Percentiles rank a stretch among this genome's conserved stretches.
phyloP scores from a whole-genome alignment of 2,113 vertebrate species.

The Peromyscus leucopus region DNA sequence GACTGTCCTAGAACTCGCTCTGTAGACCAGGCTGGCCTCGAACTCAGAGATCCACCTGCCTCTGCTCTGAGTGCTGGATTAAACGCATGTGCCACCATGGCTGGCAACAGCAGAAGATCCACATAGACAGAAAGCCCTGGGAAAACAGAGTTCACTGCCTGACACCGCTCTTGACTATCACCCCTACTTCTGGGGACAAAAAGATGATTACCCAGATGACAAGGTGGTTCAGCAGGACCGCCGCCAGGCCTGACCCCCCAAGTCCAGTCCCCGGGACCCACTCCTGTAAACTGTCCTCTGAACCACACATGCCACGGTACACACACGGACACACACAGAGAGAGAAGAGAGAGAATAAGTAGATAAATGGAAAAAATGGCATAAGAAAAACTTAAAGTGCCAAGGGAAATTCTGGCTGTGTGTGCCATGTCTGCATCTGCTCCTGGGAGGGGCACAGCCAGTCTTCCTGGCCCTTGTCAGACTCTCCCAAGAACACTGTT shows the following conservation, averaged over 20 bases:
- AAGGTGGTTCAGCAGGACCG: not conserved
- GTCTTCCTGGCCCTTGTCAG: conserved; percentile 14
- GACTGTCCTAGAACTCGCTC: not conserved
- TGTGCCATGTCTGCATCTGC: conserved; percentile 19
- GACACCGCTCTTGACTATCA: not conserved
- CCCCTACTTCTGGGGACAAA: not conserved
- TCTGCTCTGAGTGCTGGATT: not conserved
- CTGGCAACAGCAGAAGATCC: not conserved
- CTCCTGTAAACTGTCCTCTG: not conserved
- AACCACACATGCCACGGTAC: not conserved
- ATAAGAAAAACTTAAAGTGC: not conserved
- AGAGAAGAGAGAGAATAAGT: too few relatives aligned
- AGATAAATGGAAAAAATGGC: not conserved
- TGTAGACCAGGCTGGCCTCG: too few relatives aligned
- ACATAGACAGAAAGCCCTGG: not conserved
- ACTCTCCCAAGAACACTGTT: conserved; percentile 8
- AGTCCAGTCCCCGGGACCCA: too few relatives aligned
- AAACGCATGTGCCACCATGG: not conserved
- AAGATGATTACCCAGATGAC: conserved; percentile 28
- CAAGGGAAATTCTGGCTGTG: conserved; percentile 48
- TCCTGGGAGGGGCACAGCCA: not conserved
- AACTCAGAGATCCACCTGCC: not conserved
- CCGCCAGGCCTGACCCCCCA: not conserved
- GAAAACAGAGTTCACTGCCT: conserved; percentile 51
- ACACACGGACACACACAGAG: not conserved